Evolutionary conservation across 2,888 invertebrate genomes (phyloP).

Genomic region (Argyresthia goedartella): DNA sequence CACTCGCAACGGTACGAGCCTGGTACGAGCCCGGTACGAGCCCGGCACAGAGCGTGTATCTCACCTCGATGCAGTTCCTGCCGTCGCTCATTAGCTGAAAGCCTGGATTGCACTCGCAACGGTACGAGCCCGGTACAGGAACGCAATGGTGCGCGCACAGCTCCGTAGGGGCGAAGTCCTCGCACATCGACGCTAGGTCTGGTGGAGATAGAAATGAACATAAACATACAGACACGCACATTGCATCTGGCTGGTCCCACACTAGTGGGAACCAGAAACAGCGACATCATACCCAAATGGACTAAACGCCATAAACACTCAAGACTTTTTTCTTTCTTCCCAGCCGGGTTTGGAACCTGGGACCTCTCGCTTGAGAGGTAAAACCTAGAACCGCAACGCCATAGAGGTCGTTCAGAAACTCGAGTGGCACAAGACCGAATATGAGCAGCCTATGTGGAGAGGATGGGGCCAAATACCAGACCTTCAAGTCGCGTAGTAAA

Average conservation of each 20-base stretch:
- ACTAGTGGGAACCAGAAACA: too few relatives aligned
- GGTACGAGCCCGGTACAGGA: slow-evolving; percentile 78
- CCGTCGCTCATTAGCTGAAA: slow-evolving; percentile 78
- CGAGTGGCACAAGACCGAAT: too few relatives aligned
- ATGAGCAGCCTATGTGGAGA: too few relatives aligned
- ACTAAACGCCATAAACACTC: too few relatives aligned
- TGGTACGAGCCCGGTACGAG: slow-evolving; percentile 80
- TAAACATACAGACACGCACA: too few relatives aligned
- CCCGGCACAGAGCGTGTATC: slow-evolving; percentile 74
- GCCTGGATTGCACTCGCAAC: slow-evolving; percentile 78
- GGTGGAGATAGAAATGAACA: slow-evolving; percentile 1
- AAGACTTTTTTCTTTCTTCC: too few relatives aligned
- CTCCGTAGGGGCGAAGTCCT: slow-evolving; percentile 58
- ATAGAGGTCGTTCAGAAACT: too few relatives aligned
- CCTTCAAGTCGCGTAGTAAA: too few relatives aligned
- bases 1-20: slow-evolving; percentile 81
- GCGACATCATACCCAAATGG: background rate
- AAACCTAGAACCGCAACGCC: too few relatives aligned
- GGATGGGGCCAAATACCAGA: too few relatives aligned
- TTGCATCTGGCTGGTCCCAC: slow-evolving; percentile 8
- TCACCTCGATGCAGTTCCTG: slow-evolving; percentile 74
- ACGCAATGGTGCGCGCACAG: slow-evolving; percentile 85
- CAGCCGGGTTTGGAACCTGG: too few relatives aligned
- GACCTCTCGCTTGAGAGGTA: too few relatives aligned
- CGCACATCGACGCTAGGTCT: slow-evolving; percentile 44